Evolutionary conservation across 2,888 invertebrate species (phyloP).

Genomic region (Fragum sueziense): DNA sequence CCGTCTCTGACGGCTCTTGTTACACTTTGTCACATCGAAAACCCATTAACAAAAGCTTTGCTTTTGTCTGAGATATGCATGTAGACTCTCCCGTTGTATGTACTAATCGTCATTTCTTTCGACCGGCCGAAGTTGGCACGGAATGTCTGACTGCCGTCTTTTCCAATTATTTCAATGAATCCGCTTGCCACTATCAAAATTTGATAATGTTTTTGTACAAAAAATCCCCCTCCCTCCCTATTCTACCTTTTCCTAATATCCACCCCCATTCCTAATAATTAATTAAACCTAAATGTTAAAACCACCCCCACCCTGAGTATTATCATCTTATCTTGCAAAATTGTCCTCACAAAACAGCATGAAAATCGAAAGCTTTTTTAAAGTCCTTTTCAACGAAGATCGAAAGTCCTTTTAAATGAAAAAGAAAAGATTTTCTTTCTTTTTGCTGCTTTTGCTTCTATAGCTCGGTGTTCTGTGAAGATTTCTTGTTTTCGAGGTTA

Average conservation of each 20-base stretch:
- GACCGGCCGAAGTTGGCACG: not conserved
- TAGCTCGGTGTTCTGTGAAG: too few species aligned
- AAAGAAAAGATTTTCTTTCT: too few species aligned
- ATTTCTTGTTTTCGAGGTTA: too few species aligned
- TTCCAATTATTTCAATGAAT: not conserved
- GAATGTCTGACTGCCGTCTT: not conserved
- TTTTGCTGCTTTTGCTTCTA: too few species aligned
- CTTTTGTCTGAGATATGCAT: constrained; percentile 2
- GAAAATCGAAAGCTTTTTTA: too few species aligned
- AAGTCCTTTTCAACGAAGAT: not conserved
- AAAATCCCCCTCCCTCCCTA: not conserved
- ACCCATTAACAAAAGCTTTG: not conserved
- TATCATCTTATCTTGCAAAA: not conserved
- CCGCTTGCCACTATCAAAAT: not conserved
- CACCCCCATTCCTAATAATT: not conserved
- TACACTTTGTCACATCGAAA: constrained; percentile 7
- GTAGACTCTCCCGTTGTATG: not conserved
- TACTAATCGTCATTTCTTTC: constrained; percentile 7
- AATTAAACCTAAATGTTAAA: not conserved
- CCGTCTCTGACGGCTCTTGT: too few species aligned
- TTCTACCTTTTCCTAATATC: too few species aligned
- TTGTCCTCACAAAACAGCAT: not conserved
- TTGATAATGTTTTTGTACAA: not conserved
- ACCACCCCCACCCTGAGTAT: not conserved
- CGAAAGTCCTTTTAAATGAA: too few species aligned